Evolutionary conservation across 2,888 invertebrate genomes (phyloP), one percentile per base, ranked within the genome.

Genomic region (Arge pagana): DNA sequence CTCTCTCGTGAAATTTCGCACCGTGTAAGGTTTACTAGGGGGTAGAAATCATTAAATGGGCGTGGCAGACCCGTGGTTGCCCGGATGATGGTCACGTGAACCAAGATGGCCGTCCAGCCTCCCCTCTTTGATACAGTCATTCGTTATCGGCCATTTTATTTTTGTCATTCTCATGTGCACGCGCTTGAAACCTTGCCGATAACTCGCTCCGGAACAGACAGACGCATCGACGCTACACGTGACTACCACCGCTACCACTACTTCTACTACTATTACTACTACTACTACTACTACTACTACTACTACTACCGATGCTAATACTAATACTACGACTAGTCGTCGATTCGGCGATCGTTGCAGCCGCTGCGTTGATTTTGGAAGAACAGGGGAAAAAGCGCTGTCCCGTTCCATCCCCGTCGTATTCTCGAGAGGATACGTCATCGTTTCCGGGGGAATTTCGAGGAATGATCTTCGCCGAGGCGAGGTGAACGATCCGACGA

Each of bases 1-100:
- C 61, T 63, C 62, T 59, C 58, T 56, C 53, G 61, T 59, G 66
- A 67, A 68, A 70, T 69, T 69, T 71, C 66, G 65, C 67, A 63
- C 66, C 61, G 65, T 60, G 57, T 63, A 67, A 58, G 55, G 64
- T 64, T 63, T 60, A 59, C 66, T 68, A 70, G 70, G 73, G 75
- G 76, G 75, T 75, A 73, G 76, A 75, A 76, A 75, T 75, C 76
- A 76, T 76, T 76, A 76, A 76, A 76, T 64, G 76, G 76, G 76
- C 76, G 76, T 76, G 76, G 74, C 74, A 70, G 70, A 66, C 66
- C 67, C 66, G 70, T 72, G 71, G 75, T 75, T 76, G 70, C 74
- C 74, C 74, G 76, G 76, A 76, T 76, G 75, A 76, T 73, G 76
- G 74, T 76, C 76, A 76, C 75, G 75, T 76, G 75, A 71, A 71